phyloP scores from a whole-genome alignment of 2,888 invertebrate species.

The Noctua fimbriata region DNA sequence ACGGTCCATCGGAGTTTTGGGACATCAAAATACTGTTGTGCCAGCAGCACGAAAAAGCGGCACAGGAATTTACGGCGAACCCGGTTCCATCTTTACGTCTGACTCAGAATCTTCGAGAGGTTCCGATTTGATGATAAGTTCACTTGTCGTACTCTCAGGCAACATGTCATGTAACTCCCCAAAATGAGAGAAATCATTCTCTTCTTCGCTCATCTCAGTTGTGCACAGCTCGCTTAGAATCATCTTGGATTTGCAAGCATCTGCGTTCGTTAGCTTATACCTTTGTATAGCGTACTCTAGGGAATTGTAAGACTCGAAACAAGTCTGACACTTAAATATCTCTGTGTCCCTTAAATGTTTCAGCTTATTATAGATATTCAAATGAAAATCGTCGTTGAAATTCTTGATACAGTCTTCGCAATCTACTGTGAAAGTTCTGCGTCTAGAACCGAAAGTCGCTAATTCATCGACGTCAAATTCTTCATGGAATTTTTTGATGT shows the following conservation, averaged over 20 bases:
- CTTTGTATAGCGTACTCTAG: conserved; percentile 80
- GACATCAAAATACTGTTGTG: background rate
- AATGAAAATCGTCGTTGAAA: conserved; percentile 76
- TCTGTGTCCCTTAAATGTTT: conserved; percentile 75
- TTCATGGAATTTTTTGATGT: conserved; percentile 83
- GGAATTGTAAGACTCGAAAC: conserved; percentile 72
- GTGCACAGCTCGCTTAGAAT: conserved; percentile 84
- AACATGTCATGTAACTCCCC: conserved; percentile 72
- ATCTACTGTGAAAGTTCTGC: conserved; percentile 72
- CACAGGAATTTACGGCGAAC: conserved; percentile 50
- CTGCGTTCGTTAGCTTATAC: conserved; percentile 70
- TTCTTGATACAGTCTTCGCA: conserved; percentile 81
- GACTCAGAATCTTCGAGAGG: conserved; percentile 44
- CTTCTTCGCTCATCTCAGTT: conserved; percentile 83
- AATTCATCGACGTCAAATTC: conserved; percentile 82
- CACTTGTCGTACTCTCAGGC: conserved; percentile 78
- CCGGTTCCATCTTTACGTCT: conserved; percentile 73
- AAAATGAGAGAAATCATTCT: conserved; percentile 67
- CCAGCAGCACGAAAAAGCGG: background rate
- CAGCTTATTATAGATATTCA: conserved; percentile 71
- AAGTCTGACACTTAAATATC: conserved; percentile 79
- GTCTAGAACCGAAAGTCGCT: conserved; percentile 74
- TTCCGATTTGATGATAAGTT: conserved; percentile 67
- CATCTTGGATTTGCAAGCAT: conserved; percentile 74
- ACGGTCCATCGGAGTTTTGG: background rate